A percentile compares a stretch with the other conserved stretches of the same genome.
These are phyloP conservation scores for Eidolon helvum DNA, from an alignment of 2,113 vertebrate genomes.

Conservation along the genomic window DNA sequence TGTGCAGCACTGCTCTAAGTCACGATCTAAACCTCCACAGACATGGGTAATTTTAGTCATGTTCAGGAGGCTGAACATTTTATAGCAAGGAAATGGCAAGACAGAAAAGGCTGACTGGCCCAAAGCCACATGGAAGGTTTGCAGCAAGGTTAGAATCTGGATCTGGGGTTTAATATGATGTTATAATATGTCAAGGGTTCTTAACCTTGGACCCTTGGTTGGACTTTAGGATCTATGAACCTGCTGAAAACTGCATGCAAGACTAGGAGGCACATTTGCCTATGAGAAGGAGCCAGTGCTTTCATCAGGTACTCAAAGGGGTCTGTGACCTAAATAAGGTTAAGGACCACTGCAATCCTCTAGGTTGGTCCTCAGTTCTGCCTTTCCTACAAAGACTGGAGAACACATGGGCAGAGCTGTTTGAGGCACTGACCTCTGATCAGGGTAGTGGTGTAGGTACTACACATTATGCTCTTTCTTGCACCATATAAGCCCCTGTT, in stretches of 20 bases:
- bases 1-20: background rate
- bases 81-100: background rate
- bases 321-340: background rate
- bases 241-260: background rate
- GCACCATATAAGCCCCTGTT: background rate
- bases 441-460: background rate
- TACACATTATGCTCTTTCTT: background rate
- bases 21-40: background rate
- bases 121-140: background rate
- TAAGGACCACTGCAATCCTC: background rate
- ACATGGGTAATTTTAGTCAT: background rate
- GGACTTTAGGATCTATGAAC: background rate
- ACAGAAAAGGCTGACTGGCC: background rate
- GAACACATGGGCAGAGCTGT: background rate
- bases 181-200: background rate
- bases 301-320: background rate
- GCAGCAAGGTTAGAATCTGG: background rate
- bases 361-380: background rate
- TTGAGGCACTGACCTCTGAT: background rate
- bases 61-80: constrained; percentile 13
- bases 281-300: background rate
- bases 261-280: background rate
- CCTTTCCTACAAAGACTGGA: background rate
- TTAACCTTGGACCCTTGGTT: background rate
- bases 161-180: background rate